These are phyloP conservation scores for Ostrea denselamellosa DNA, from an alignment of 1,140 invertebrate species.

Conservation along the genomic window DNA sequence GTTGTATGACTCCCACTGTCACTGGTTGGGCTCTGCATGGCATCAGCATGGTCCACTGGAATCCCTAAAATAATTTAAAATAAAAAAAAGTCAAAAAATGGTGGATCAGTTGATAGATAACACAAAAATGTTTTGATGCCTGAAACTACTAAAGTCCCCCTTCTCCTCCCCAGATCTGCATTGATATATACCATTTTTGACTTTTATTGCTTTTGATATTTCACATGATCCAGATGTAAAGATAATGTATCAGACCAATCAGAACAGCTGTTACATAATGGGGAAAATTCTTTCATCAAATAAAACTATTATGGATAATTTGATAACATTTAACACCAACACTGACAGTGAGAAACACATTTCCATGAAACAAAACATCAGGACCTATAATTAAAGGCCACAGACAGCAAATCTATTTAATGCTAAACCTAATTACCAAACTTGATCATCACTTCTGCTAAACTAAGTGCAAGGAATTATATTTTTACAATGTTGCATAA, in stretches of 20 bases:
- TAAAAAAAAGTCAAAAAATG: neutral
- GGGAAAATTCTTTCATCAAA: constrained; percentile 18
- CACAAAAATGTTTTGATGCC: neutral
- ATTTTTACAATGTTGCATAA: neutral
- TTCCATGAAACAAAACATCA: constrained; percentile 7
- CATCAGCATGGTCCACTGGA: constrained; percentile 64
- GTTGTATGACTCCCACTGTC: constrained; percentile 78
- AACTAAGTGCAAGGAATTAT: neutral
- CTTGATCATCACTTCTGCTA: constrained; percentile 6
- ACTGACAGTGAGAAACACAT: constrained; percentile 35
- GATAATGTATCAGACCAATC: constrained; percentile 29
- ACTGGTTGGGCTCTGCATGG: constrained; percentile 76
- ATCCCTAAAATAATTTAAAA: constrained; percentile 47
- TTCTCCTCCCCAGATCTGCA: neutral
- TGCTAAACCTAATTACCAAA: constrained; percentile 15
- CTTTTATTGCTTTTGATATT: constrained; percentile 3
- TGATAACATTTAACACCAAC: constrained; percentile 11
- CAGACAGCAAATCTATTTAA: constrained; percentile 30
- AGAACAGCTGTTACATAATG: constrained; percentile 29
- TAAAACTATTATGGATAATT: neutral
- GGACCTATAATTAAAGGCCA: constrained; percentile 15
- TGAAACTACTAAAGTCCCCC: neutral
- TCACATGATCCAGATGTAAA: constrained; percentile 6
- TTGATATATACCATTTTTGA: neutral
- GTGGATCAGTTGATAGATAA: neutral